Conservation (phyloP, 2,113 vertebrate species). For the Thunnus maccoyii region DNA sequence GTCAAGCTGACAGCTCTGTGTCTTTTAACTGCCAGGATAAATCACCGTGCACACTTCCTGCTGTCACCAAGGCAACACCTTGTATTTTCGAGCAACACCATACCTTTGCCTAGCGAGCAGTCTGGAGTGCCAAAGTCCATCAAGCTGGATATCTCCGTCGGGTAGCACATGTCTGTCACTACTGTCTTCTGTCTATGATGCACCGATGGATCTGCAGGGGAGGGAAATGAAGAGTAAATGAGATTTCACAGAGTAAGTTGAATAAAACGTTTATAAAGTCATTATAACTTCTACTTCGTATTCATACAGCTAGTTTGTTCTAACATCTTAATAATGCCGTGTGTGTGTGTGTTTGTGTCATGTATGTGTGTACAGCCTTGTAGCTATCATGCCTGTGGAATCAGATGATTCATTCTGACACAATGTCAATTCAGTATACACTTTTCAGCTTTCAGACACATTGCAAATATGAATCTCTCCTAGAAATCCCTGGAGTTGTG, state of each 20-base stretch:
- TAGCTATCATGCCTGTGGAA: neutral
- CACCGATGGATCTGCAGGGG: slow-evolving; percentile 75
- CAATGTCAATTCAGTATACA: slow-evolving; percentile 15
- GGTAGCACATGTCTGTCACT: slow-evolving; percentile 85
- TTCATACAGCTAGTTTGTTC: neutral
- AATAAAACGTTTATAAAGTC: neutral
- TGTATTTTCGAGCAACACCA: slow-evolving; percentile 31
- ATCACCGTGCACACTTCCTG: slow-evolving; percentile 62
- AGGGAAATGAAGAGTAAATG: neutral
- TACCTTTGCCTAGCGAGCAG: slow-evolving; percentile 86
- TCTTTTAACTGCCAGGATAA: slow-evolving; percentile 68
- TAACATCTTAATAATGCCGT: neutral
- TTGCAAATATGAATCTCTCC: slow-evolving; percentile 25
- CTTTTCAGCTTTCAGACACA: slow-evolving; percentile 2
- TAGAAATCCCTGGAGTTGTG: slow-evolving; percentile 9
- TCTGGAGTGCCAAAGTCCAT: slow-evolving; percentile 85
- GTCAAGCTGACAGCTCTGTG: slow-evolving; percentile 57
- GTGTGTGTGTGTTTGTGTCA: neutral
- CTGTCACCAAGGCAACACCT: slow-evolving; percentile 73
- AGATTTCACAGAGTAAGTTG: neutral
- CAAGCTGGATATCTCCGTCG: slow-evolving; percentile 83
- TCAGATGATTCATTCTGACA: slow-evolving; percentile 40
- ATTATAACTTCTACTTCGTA: neutral
- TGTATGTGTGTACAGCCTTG: neutral
- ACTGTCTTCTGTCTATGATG: slow-evolving; percentile 83